A percentile compares a stretch with the other conserved stretches of the same genome.
Conservation (phyloP, 1,140 invertebrate genomes). For the Andricus grossulariae region DNA sequence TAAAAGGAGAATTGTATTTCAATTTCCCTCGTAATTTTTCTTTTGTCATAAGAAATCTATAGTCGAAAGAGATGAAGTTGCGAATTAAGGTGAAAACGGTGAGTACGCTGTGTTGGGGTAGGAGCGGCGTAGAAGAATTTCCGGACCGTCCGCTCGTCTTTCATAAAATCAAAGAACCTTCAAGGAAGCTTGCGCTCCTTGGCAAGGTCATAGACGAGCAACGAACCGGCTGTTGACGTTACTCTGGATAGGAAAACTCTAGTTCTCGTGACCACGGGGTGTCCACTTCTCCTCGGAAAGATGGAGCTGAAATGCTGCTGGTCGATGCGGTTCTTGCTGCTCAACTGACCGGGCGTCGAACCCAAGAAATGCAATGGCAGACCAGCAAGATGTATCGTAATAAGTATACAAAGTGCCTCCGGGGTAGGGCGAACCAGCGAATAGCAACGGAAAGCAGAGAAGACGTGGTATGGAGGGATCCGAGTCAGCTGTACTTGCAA, state of each 20-base stretch:
- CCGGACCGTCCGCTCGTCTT: constrained; percentile 42
- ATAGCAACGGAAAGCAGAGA: constrained; percentile 12
- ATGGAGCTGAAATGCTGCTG: constrained; percentile 16
- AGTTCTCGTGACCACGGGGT: constrained; percentile 50
- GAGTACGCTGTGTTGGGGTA: not conserved
- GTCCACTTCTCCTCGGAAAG: constrained; percentile 39
- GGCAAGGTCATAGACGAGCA: constrained; percentile 60
- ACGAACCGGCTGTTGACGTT: constrained; percentile 52
- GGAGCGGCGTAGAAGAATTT: constrained; percentile 23
- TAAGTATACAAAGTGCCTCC: constrained; percentile 62
- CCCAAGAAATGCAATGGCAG: constrained; percentile 62
- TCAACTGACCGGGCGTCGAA: constrained; percentile 73
- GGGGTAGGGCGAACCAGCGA: constrained; percentile 48
- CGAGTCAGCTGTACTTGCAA: constrained; percentile 33
- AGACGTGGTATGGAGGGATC: constrained; percentile 35
- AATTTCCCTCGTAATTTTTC: not conserved
- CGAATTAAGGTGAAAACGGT: not conserved
- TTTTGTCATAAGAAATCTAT: not conserved
- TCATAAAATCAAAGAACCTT: constrained; percentile 40
- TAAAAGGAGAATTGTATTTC: not conserved
- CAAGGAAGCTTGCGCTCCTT: constrained; percentile 42
- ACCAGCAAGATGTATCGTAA: constrained; percentile 66
- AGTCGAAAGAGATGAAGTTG: not conserved
- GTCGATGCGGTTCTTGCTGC: constrained; percentile 39
- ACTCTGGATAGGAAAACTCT: constrained; percentile 51